Evolutionary conservation across 2,113 vertebrate genomes (phyloP), one percentile per base, ranked within the genome.

Genomic region (Heterotis niloticus): DNA sequence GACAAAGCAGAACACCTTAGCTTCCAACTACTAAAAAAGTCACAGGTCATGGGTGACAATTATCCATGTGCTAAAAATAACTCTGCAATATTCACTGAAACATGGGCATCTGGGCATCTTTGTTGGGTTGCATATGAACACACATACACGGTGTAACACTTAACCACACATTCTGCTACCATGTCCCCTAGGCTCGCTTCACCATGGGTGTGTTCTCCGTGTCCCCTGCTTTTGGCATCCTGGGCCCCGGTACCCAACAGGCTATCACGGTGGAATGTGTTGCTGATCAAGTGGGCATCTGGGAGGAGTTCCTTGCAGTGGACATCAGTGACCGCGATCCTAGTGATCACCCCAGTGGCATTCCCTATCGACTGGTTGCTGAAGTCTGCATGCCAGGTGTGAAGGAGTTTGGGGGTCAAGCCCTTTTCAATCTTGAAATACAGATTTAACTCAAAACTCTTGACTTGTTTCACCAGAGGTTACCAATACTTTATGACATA

Each of bases 351-450:
- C 94, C 95, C 0, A 84, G 81, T 0, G 95, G 95, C 20, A 91
- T 96, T 76, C 91, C 88, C 0, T 96, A 96, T 59, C 86, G 70
- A 1, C 87, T 99, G 62, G 3, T 85, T 34, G 94, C 92, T 0
- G 94, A 99, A 80, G 92, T 94, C 78, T 97, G 94, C 83, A 78
- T 92, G 5, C 95, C 95, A 92, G 92, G 97, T 98, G 87, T 79
- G 28, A 34, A 17, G 26, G 71, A 5, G 34, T 44, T 4, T 74
- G n/a, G 20, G 24, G 1, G 51, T 14, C 23, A 57, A 56, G 12
- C 17, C 17, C 44, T 20, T 17, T 73, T 44, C 34, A 44, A 7
- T 44, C 34, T 44, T 44, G 2, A 44, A 7, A 4, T 44, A 44
- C 34, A 44, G 34, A 7, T 44, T 44, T 44, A 44, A 44, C 34